Conservation (phyloP, 1,140 invertebrate species). For the Drosophila erecta region DNA sequence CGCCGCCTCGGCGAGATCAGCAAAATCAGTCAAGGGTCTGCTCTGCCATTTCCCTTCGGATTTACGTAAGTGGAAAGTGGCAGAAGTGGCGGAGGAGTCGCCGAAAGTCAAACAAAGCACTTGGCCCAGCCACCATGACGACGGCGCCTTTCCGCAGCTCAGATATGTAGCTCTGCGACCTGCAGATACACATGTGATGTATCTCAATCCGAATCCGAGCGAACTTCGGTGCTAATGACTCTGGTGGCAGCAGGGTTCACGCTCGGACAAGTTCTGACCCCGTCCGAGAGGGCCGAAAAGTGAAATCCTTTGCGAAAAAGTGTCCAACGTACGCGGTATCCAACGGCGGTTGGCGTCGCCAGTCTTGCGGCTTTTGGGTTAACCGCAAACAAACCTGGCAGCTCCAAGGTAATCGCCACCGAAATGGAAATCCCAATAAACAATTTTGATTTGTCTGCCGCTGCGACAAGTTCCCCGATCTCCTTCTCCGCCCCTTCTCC, state of each 20-base stretch:
- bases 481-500: conserved; percentile 14
- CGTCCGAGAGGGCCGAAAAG: conserved; percentile 58
- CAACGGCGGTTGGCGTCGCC: conserved; percentile 23
- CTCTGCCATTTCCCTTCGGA: conserved; percentile 56
- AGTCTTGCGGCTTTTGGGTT: conserved; percentile 45
- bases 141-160: conserved; percentile 35
- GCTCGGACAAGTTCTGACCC: conserved; percentile 59
- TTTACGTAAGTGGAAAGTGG: conserved; percentile 58
- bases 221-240: conserved; percentile 48
- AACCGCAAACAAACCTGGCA: conserved; percentile 51
- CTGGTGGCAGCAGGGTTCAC: conserved; percentile 42
- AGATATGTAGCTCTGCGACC: conserved; percentile 27
- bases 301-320: conserved; percentile 56
- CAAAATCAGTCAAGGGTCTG: conserved; percentile 14
- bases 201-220: conserved; percentile 14
- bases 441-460: conserved; percentile 51
- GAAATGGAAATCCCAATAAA: conserved; percentile 67
- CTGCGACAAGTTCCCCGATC: conserved; percentile 28
- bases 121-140: conserved; percentile 48
- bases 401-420: conserved; percentile 26
- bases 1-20: conserved; percentile 32
- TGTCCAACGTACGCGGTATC: conserved; percentile 18
- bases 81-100: conserved; percentile 20
- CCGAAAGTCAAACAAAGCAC: conserved; percentile 40
- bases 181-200: conserved; percentile 21